Base-by-base conservation (phyloP, 1,140 invertebrate species). In the Camponotus floridanus region DNA sequence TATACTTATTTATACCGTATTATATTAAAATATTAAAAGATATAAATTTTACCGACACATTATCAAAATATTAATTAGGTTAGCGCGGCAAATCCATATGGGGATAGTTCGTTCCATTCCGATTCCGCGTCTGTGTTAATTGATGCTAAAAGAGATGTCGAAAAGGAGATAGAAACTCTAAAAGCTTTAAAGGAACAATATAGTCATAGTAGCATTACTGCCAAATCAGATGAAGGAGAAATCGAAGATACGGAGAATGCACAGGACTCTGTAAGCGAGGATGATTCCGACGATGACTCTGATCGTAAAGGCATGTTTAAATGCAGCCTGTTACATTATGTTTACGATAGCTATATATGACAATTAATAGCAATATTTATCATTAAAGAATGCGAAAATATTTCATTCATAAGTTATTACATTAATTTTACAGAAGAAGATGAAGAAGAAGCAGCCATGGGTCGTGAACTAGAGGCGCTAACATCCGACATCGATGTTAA, bases 401-500 rank as follows among this genome's bases (percentile, higher is more conserved):
- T 51, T 4, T 51, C 15, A 31, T 39, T 42, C 9, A 33, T 42
- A 39, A 55, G 5, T 21, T 76, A 59, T 73, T 61, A 42, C 3
- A 48, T 81, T 33, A 6, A 57, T 87, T 76, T 92, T 90, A 21
- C 87, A 92, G 95, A 95, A 78, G 95, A 95, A 86, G 94, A 95
- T 55, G 94, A 95, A 65, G 93, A 94, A 81, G 94, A 95, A 68
- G 94, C 92, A 21, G 96, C 95, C 26, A 95, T 95, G 92, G 95
- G 96, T 71, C 95, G 96, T 74, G 97, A 99, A 93, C 94, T 99
- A 62, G 97, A 98, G 31, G 97, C 97, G 5, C 93, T 99, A 18
- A 99, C 98, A 6, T 98, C 97, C 65, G 98, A 99, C 92, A 99
- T 99, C 76, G 98, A 98, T 88, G 97, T 98, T 59, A 99, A 99